Base-by-base conservation (phyloP, 2,888 invertebrate genomes). In the Orthosia cruda region DNA sequence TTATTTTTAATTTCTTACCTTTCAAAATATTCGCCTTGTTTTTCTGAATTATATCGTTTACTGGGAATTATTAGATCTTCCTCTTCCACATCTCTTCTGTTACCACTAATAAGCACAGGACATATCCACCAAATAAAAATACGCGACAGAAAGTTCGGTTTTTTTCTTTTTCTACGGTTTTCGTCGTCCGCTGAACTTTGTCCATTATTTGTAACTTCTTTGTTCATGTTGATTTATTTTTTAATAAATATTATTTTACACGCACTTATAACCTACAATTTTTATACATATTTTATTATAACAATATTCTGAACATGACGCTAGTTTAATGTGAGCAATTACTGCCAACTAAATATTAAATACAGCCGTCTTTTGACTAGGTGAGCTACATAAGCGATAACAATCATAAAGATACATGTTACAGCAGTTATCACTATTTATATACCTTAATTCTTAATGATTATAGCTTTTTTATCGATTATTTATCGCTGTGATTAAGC, bases 61-160 rank as follows among this genome's bases (percentile, higher is more conserved):
- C 97, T 94, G 0, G 97, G 97, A 61, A 92, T 79, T 47, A 98
- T 97, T 40, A 98, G 95, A 93, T 98, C 98, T 13, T 96, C 94
- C 68, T 98, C 96, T 86, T 97, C 97, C 16, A 98, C 94, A 77
- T 97, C 97, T 82, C 97, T 95, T 88, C 91, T 96, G 74, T 97
- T 96, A 9, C 98, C 98, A 85, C 96, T 97, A 71, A 96, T 92
- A 13, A 97, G 87, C 68, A 97, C 94, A 13, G 97, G 97, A 79
- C 95, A 95, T 75, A 97, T 90, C 97, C 97, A 97, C 90, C 96
- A 96, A 54, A 97, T 86, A 78, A 97, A 96, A 26, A 96, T 67
- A 77, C 89, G 91, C 2, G 96, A 95, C 2, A 96, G 76, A 61
- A 94, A 74, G 78, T 95, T 96, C 0, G 96, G 94, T n/a, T 93